These are phyloP conservation scores for Prosapia bicincta DNA, from an alignment of 2,888 invertebrate genomes.

Conservation along the genomic window DNA sequence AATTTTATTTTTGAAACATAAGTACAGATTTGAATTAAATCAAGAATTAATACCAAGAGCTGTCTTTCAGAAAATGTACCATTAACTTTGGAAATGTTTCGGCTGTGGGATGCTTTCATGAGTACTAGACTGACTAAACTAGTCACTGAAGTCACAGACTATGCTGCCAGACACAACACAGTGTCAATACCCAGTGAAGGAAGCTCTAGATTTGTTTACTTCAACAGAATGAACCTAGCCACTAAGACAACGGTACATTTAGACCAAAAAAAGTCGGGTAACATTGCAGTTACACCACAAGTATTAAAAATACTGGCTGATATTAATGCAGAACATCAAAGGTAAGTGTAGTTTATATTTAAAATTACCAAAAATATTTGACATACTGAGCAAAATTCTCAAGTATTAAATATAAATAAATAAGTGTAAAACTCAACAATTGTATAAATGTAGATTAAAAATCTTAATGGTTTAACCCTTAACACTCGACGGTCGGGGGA, in stretches of 20 bases:
- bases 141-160: constrained; percentile 69
- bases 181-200: constrained; percentile 43
- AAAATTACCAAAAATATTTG: too few species aligned
- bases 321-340: constrained; percentile 66
- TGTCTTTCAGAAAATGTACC: constrained; percentile 54
- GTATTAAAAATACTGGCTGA: constrained; percentile 77
- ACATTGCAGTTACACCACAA: constrained; percentile 65
- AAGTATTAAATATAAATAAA: too few species aligned
- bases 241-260: constrained; percentile 77
- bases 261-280: constrained; percentile 56
- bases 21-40: neutral
- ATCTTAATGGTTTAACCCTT: too few species aligned
- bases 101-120: constrained; percentile 72
- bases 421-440: too few species aligned
- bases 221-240: constrained; percentile 87
- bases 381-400: too few species aligned
- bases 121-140: constrained; percentile 67
- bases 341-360: too few species aligned
- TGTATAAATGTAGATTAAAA: too few species aligned
- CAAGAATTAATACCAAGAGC: neutral
- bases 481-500: too few species aligned
- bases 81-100: constrained; percentile 66
- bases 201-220: constrained; percentile 63
- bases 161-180: constrained; percentile 41
- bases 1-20: too few species aligned